Percentiles rank a stretch among this genome's conserved stretches.
Conservation (phyloP, 2,888 invertebrate genomes). For the Drosophila prostipennis region DNA sequence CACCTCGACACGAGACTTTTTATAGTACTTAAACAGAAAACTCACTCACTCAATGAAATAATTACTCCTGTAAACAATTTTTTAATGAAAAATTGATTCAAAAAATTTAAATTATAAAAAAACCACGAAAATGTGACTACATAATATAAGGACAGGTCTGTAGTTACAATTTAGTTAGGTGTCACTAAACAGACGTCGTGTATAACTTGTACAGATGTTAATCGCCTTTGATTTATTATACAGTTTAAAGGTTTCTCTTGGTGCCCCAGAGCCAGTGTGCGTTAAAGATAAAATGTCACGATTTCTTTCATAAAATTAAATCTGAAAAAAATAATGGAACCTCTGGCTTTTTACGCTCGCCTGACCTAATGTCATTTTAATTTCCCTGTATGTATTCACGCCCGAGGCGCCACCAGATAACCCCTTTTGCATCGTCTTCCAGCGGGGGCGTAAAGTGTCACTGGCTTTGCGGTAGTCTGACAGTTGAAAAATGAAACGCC, state of each 20-base stretch:
- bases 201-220: conserved; percentile 25
- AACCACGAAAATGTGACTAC: no score
- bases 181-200: conserved; percentile 2
- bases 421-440: conserved; percentile 13
- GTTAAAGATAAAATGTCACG: conserved; percentile 38
- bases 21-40: no score
- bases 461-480: conserved; percentile 46
- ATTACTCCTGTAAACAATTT: no score
- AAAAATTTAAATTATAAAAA: no score
- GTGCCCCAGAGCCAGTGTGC: conserved; percentile 30
- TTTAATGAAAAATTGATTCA: no score
- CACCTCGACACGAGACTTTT: no score
- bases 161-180: conserved; percentile 1
- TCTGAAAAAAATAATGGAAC: conserved; percentile 16
- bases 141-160: no score
- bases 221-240: conserved; percentile 40
- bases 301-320: conserved; percentile 24
- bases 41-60: no score
- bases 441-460: conserved; percentile 34
- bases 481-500: conserved; percentile 51
- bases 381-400: conserved; percentile 55
- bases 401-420: conserved; percentile 36
- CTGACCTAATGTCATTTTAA: conserved; percentile 70
- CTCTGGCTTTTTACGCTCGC: conserved; percentile 54
- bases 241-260: conserved; percentile 12